Evolutionary conservation across 30 jellyfish, hydroid and myxozoan species (phyloP), one percentile per base, ranked within the genome.

Genomic region (Mastigias papua): DNA sequence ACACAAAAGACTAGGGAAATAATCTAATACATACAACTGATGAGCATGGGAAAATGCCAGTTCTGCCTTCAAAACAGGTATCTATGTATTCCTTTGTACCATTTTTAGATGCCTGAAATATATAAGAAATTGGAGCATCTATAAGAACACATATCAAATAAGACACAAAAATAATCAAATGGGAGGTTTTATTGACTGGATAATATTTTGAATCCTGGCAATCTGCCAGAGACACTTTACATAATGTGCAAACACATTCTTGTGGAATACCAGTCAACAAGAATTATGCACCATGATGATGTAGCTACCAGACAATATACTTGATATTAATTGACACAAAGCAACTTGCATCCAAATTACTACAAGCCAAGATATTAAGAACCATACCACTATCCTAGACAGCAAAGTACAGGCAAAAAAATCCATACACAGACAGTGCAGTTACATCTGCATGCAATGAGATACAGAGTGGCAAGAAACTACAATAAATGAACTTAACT

Each of bases 1-100:
- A 21, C 67, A 8, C 5, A 2, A 51, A 51, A 51, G 27, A 51
- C 5, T 51, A 21, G 67, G 4, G 22, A 30, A 16, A 34, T 23
- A 25, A 17, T 6, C n/a, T n/a, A 62, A 76, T 33, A 61, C 91
- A 29, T 84, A 91, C 97, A 25, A 79, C 83, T 20, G 92, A 84
- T 27, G 97, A 91, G 34, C 97, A 91, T 49, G 97, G 97, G 64
- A 82, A 78, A 15, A 91, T 23, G 31, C 95, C 81, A 58, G 84
- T 78, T 48, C 97, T 76, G 22, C 86, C 95, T 37, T 84, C 89
- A 91, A 71, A 91, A 62, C 97, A 91, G 17, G 97, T 80, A 68
- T 91, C 97, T 17, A 28, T 90, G 50, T 72, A 46, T 21, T 1
- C 61, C 27, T 26, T 15, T 15, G 92, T 69, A 5, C n/a, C 72